These are phyloP conservation scores for Sycophaga agraensis DNA, from an alignment of 1,140 invertebrate species.

Conservation along the genomic window DNA sequence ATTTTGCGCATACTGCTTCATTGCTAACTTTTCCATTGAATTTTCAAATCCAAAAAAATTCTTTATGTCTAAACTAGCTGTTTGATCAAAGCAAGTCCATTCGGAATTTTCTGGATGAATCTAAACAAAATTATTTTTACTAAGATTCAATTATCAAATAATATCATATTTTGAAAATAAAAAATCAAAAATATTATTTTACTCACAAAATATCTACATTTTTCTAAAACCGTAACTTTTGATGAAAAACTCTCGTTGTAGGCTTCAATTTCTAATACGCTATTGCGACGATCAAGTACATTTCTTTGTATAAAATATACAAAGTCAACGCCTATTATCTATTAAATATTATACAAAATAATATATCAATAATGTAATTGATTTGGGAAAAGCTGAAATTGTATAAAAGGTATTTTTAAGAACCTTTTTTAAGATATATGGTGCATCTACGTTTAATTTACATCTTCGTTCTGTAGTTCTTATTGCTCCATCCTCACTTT, in stretches of 20 bases:
- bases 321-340: conserved; percentile 93
- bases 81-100: conserved; percentile 98
- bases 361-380: neutral
- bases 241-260: conserved; percentile 90
- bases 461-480: conserved; percentile 87
- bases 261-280: conserved; percentile 88
- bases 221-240: conserved; percentile 85
- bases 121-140: conserved; percentile 54
- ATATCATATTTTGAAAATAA: neutral
- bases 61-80: conserved; percentile 90
- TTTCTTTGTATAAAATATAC: conserved; percentile 94
- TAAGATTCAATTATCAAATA: neutral
- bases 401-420: neutral
- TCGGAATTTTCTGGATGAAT: conserved; percentile 91
- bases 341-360: conserved; percentile 40
- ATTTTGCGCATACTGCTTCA: conserved; percentile 94
- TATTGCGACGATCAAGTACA: conserved; percentile 74
- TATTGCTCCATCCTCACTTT: conserved; percentile 76
- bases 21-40: conserved; percentile 93
- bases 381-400: neutral
- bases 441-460: conserved; percentile 91
- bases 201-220: conserved; percentile 90
- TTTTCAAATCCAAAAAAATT: conserved; percentile 96
- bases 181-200: neutral
- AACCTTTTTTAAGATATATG: conserved; percentile 94